Evolutionary conservation across 2,113 vertebrate genomes (phyloP).

Genomic region (Eupsittula cactorum): DNA sequence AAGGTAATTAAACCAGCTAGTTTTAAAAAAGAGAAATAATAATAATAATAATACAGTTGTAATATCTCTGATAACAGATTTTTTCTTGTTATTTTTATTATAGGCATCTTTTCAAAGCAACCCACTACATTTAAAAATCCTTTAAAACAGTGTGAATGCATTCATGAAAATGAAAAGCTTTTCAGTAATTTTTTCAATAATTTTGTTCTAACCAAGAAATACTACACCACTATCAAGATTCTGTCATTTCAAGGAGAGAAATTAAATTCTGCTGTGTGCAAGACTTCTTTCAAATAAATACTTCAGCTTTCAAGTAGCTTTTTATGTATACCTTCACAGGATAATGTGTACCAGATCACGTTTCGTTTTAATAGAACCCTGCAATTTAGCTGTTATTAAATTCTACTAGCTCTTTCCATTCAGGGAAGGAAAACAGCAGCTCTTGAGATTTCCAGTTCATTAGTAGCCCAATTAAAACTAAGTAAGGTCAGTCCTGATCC

Average conservation of each 20-base stretch:
- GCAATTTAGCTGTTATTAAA: not conserved
- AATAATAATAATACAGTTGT: not conserved
- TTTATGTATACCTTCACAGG: not conserved
- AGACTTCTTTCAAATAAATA: not conserved
- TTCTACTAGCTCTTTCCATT: not conserved
- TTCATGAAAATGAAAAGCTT: conserved; percentile 19
- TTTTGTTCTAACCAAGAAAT: not conserved
- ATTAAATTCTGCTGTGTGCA: not conserved
- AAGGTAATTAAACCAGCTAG: not conserved
- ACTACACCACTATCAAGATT: not conserved
- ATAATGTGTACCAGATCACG: not conserved
- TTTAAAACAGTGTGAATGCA: not conserved
- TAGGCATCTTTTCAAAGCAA: not conserved
- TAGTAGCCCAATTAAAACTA: not conserved
- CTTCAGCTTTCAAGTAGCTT: not conserved
- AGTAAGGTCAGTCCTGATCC: not conserved
- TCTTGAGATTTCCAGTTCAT: not conserved
- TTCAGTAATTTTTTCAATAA: not conserved
- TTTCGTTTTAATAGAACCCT: conserved; percentile 14
- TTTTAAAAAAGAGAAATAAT: not conserved
- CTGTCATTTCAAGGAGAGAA: not conserved
- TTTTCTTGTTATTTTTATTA: not conserved
- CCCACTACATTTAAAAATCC: not conserved
- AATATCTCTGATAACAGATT: not conserved
- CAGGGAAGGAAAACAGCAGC: not conserved